A percentile compares a stretch with the other conserved stretches of the same genome.
These are phyloP conservation scores for Therioaphis trifolii DNA, from an alignment of 2,888 invertebrate genomes.

Conservation along the genomic window DNA sequence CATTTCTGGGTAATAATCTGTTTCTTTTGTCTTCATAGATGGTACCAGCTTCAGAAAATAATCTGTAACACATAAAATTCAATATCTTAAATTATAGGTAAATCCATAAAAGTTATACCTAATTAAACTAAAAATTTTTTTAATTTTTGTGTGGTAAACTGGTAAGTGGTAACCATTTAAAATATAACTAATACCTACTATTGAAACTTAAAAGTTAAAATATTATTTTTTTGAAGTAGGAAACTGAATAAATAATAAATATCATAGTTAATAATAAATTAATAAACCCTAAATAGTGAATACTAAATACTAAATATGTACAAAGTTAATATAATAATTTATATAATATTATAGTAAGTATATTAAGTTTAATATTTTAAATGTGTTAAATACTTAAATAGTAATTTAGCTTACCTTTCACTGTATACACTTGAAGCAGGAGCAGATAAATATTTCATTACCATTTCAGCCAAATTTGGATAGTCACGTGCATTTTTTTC, in stretches of 20 bases:
- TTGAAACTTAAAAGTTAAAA: slow-evolving; percentile 23
- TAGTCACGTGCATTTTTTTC: neutral
- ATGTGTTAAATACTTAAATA: neutral
- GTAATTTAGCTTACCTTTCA: slow-evolving; percentile 12
- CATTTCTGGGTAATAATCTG: slow-evolving; percentile 36
- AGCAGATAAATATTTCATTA: slow-evolving; percentile 18
- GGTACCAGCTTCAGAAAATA: slow-evolving; percentile 37
- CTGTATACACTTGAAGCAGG: slow-evolving; percentile 17
- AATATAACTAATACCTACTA: slow-evolving; percentile 16
- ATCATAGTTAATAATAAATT: slow-evolving; percentile 1
- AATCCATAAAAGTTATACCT: slow-evolving; percentile 11
- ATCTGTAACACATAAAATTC: slow-evolving; percentile 33
- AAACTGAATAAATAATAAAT: slow-evolving; percentile 24
- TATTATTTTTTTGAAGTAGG: slow-evolving; percentile 20
- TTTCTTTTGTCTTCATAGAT: slow-evolving; percentile 38
- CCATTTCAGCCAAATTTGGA: neutral
- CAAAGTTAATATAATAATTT: slow-evolving; percentile 22
- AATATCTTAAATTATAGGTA: slow-evolving; percentile 26
- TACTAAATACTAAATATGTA: slow-evolving; percentile 20
- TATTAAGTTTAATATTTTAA: slow-evolving; percentile 18
- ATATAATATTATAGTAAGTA: neutral
- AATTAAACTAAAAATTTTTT: slow-evolving; percentile 17
- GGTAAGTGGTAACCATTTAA: slow-evolving; percentile 12
- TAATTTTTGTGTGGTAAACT: slow-evolving; percentile 18
- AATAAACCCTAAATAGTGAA: neutral